phyloP scores from a whole-genome alignment of 2,888 invertebrate genomes.

The Parthenolecanium corni region DNA sequence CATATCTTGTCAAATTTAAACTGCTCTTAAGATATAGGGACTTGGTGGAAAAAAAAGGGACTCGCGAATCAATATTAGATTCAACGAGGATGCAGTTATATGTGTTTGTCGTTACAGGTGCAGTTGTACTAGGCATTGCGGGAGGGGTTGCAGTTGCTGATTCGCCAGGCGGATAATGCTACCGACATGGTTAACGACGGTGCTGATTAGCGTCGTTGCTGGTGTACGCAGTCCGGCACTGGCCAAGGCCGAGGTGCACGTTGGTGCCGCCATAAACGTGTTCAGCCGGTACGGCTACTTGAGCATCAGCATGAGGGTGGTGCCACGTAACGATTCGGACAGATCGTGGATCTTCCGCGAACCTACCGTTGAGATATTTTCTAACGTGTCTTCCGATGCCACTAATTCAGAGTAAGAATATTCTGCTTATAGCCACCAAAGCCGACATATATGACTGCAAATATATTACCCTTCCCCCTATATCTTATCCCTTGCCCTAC shows the following conservation, averaged over 20 bases:
- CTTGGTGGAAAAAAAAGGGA: too few relatives aligned
- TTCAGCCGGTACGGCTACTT: constrained; percentile 60
- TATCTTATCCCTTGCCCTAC: too few relatives aligned
- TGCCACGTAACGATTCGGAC: constrained; percentile 38
- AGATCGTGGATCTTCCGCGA: constrained; percentile 59
- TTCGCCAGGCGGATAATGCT: constrained; percentile 20
- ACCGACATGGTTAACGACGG: constrained; percentile 22
- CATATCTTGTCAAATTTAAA: too few relatives aligned
- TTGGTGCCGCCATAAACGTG: constrained; percentile 74
- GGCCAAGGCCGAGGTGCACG: constrained; percentile 34
- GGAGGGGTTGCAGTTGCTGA: neutral
- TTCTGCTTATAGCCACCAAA: too few relatives aligned
- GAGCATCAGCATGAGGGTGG: constrained; percentile 64
- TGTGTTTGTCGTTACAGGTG: constrained; percentile 5
- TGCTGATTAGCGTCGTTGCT: neutral
- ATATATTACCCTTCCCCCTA: too few relatives aligned
- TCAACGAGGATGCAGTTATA: too few relatives aligned
- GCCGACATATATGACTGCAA: too few relatives aligned
- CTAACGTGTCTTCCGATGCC: constrained; percentile 40
- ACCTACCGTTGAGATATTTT: constrained; percentile 57
- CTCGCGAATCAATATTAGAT: too few relatives aligned
- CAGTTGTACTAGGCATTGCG: too few relatives aligned
- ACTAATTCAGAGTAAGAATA: too few relatives aligned
- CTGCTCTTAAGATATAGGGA: too few relatives aligned
- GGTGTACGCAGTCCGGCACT: neutral